Base-by-base conservation (phyloP, 2,113 vertebrate species). In the Hepsetus odoe region DNA sequence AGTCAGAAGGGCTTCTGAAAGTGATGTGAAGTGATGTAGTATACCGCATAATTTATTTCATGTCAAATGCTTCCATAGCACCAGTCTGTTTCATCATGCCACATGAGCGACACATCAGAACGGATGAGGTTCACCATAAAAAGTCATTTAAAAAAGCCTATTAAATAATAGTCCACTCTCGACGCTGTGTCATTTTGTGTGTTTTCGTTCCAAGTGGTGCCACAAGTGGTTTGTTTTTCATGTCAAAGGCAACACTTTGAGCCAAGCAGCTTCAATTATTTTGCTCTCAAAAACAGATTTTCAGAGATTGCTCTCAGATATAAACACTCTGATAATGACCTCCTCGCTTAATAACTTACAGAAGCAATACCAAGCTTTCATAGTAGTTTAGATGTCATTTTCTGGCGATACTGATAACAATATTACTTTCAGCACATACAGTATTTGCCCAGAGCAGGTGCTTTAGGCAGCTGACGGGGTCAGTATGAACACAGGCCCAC, bases 171-270 rank as follows among this genome's bases (percentile, higher is more conserved):
- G 18, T 8, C 61, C 9, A 1, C 32, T 65, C 32, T 65, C 30
- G 35, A 35, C 3, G 35, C 20, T 7, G 1, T 33, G n/a, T 33
- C 59, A 64, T 65, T 65, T 65, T 65, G 61, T 65, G 61, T n/a
- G 61, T 33, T 38, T 65, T 38, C 30, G 38, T 18, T 38, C 35
- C 32, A 38, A 65, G 33, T 38, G 33, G 5, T 38, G 32, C 20
- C 33, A 65, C 61, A 38, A 65, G 61, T 65, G 61, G 61, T 65
- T 65, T 65, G 32, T 65, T 65, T 65, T 65, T 65, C 32, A 35
- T 62, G 33, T 38, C 61, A 65, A 26, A 11, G 32, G 20, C 11
- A 18, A 3, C 51, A 55, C 51, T 55, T 55, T 55, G n/a, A 55
- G n/a, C 51, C 51, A 55, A 55, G 24, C 51, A 55, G 11, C 51